Evolutionary conservation across 2,113 vertebrate species (phyloP).

Genomic region (Amphiprion percula): DNA sequence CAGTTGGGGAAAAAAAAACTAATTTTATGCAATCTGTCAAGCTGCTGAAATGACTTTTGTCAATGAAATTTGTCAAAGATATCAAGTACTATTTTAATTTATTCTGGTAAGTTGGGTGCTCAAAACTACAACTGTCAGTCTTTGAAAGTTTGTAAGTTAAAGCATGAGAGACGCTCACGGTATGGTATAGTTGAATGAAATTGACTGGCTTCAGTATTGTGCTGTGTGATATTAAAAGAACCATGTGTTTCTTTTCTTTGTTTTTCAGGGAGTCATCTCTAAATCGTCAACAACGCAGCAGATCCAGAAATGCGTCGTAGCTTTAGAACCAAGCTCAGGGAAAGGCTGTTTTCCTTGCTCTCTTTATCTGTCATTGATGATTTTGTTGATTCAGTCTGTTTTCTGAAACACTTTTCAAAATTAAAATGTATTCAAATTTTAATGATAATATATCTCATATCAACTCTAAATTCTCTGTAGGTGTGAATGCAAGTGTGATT

Average conservation of each 20-base stretch:
- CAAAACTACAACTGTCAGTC: too few relatives aligned
- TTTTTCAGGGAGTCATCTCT: constrained; percentile 28
- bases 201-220: too few relatives aligned
- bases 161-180: too few relatives aligned
- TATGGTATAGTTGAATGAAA: not conserved
- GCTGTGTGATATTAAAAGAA: not conserved
- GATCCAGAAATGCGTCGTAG: constrained; percentile 8
- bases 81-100: too few relatives aligned
- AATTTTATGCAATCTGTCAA: too few relatives aligned
- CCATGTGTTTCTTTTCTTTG: not conserved
- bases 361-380: not conserved
- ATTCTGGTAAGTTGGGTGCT: too few relatives aligned
- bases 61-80: too few relatives aligned
- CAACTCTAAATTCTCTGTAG: too few relatives aligned
- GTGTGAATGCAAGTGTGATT: too few relatives aligned
- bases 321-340: not conserved
- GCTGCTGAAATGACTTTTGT: too few relatives aligned
- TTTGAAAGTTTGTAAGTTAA: too few relatives aligned
- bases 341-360: not conserved
- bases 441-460: not conserved
- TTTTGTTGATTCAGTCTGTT: not conserved
- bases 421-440: not conserved
- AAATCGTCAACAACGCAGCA: not conserved
- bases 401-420: not conserved
- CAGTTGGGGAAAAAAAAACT: too few relatives aligned